Evolutionary conservation across 2,888 invertebrate species (phyloP).

Genomic region (Sthenelais limicola): DNA sequence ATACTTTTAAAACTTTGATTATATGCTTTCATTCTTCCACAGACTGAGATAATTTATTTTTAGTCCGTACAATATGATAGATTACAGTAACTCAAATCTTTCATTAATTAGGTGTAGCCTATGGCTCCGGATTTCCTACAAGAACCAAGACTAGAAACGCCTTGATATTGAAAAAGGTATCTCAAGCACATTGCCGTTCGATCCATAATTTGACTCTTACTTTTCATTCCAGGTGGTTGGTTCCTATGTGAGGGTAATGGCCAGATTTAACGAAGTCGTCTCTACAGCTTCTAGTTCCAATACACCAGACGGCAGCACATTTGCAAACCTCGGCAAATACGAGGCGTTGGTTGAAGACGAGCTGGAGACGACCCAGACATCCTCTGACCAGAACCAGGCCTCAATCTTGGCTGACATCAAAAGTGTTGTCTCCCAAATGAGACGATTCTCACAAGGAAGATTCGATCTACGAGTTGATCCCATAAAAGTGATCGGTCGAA

Average conservation of each 20-base stretch:
- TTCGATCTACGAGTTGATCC: slow-evolving; percentile 2
- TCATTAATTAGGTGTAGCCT: too few relatives aligned
- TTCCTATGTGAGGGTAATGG: neutral
- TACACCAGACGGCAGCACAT: slow-evolving; percentile 23
- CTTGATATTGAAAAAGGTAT: too few relatives aligned
- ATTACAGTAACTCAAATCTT: too few relatives aligned
- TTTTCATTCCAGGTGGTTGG: slow-evolving; percentile 42
- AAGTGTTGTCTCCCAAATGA: slow-evolving; percentile 42
- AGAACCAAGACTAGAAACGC: too few relatives aligned
- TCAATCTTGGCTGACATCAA: slow-evolving; percentile 43
- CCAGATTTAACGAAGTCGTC: neutral
- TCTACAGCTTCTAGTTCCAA: too few relatives aligned
- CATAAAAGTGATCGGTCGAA: slow-evolving; percentile 30
- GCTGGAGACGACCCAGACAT: neutral
- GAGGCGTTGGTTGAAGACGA: slow-evolving; percentile 39
- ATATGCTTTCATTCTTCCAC: too few relatives aligned
- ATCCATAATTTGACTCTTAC: too few relatives aligned
- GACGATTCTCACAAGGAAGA: slow-evolving; percentile 19
- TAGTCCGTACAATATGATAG: too few relatives aligned
- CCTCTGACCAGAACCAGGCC: neutral
- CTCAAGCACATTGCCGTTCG: too few relatives aligned
- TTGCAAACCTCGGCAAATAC: slow-evolving; percentile 36
- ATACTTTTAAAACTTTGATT: too few relatives aligned
- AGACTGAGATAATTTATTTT: too few relatives aligned
- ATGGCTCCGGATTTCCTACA: too few relatives aligned